Evolutionary conservation across 2,113 vertebrate genomes (phyloP).

Genomic region (Sylvia atricapilla): DNA sequence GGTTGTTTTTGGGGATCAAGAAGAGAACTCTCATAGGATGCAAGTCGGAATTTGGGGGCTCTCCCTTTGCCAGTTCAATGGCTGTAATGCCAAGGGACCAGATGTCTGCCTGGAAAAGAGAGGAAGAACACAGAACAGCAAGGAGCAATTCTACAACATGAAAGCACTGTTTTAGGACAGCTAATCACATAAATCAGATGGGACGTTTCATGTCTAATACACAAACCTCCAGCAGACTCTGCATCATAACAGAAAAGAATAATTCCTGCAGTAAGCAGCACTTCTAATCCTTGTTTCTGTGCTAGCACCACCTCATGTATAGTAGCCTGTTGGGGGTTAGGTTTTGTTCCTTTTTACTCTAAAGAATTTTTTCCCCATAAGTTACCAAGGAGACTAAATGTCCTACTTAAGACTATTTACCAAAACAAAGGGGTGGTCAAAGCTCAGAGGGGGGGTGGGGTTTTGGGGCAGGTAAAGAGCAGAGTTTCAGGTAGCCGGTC

Average conservation of each 20-base stretch:
- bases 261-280: not conserved
- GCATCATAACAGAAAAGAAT: not conserved
- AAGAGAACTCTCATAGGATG: slow-evolving; percentile 99
- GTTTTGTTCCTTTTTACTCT: no score
- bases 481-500: no score
- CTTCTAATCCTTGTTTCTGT: not conserved
- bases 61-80: slow-evolving; percentile 95
- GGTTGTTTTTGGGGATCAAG: slow-evolving; percentile 96
- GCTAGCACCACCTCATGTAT: accelerated
- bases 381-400: no score
- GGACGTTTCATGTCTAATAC: not conserved
- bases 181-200: not conserved
- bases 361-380: no score
- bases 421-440: no score
- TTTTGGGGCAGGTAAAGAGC: no score
- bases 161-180: not conserved
- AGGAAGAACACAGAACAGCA: not conserved
- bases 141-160: not conserved
- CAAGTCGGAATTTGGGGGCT: slow-evolving; percentile 95
- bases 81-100: slow-evolving; percentile 98
- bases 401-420: no score
- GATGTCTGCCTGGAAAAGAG: slow-evolving; percentile 87
- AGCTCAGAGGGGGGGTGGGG: no score
- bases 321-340: not conserved
- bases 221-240: not conserved